Evolutionary conservation across 2,797 vertebrate genomes (phyloP).

Genomic region (Clarias pachynema): DNA sequence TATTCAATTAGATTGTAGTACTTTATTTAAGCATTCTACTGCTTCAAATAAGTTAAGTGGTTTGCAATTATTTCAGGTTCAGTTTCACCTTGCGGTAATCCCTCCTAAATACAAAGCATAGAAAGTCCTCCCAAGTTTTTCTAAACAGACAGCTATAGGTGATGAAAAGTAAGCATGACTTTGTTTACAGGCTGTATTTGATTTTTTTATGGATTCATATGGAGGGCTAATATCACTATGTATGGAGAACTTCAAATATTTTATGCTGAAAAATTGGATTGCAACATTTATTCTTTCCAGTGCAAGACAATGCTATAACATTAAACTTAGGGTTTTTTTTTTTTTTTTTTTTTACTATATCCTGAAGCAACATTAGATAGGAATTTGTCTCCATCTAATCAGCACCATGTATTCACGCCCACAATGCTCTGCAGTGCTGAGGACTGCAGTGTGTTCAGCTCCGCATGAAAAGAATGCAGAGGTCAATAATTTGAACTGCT

Average conservation of each 20-base stretch:
- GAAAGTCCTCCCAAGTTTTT: conserved; percentile 5
- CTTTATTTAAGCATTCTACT: neutral
- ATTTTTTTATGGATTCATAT: neutral
- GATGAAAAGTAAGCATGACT: neutral
- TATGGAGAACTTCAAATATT: neutral
- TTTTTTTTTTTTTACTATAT: neutral
- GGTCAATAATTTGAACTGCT: conserved; percentile 29
- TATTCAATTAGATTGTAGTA: neutral
- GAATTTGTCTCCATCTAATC: conserved; percentile 1
- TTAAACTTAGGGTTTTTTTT: neutral
- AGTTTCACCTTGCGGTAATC: conserved; percentile 26
- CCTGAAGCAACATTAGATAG: neutral
- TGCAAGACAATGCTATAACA: neutral
- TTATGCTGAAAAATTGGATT: neutral
- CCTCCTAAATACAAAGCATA: conserved; percentile 15
- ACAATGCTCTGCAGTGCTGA: conserved; percentile 55
- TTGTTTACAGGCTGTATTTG: neutral
- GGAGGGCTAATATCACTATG: no score
- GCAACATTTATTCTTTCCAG: neutral
- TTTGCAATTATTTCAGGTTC: conserved; percentile 43
- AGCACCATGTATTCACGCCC: conserved; percentile 3
- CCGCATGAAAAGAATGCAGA: conserved; percentile 26
- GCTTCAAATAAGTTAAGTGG: conserved; percentile 1
- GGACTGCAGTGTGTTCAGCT: conserved; percentile 51
- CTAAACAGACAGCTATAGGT: neutral